These are phyloP conservation scores for Anastatus disparis DNA, from an alignment of 1,140 invertebrate genomes.

Conservation along the genomic window DNA sequence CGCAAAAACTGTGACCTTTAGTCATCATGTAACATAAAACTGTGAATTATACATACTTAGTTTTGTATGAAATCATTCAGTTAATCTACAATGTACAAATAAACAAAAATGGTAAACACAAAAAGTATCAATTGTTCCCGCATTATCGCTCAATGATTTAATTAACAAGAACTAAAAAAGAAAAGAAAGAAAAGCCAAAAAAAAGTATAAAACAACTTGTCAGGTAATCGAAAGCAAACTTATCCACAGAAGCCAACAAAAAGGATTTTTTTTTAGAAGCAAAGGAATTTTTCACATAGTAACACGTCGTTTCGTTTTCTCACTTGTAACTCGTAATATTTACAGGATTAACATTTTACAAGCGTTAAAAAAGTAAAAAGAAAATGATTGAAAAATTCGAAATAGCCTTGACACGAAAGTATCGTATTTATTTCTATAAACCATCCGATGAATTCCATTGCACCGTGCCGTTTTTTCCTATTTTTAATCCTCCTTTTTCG, in stretches of 20 bases:
- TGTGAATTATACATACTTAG: conserved; percentile 33
- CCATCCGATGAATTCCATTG: conserved; percentile 43
- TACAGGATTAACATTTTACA: conserved; percentile 45
- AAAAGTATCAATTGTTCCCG: conserved; percentile 30
- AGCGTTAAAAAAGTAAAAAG: conserved; percentile 42
- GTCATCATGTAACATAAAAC: conserved; percentile 36
- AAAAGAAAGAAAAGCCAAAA: conserved; percentile 13
- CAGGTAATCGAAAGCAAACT: conserved; percentile 23
- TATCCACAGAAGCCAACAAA: conserved; percentile 35
- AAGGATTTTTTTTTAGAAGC: conserved; percentile 24
- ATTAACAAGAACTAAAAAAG: conserved; percentile 23
- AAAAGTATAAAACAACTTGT: conserved; percentile 13
- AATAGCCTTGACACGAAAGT: conserved; percentile 44
- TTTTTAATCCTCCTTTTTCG: conserved; percentile 17
- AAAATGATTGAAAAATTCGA: conserved; percentile 42
- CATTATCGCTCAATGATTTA: conserved; percentile 27
- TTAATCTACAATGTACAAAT: conserved; percentile 37
- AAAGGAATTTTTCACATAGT: conserved; percentile 35
- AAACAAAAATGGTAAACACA: conserved; percentile 35
- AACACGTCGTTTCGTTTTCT: conserved; percentile 39
- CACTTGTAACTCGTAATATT: conserved; percentile 44
- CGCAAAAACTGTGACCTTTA: conserved; percentile 33
- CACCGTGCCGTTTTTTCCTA: conserved; percentile 42
- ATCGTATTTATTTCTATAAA: conserved; percentile 44
- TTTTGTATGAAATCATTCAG: conserved; percentile 27